Evolutionary conservation across 2,113 vertebrate species (phyloP).

Genomic region (Ptychochromis oligacanthus): DNA sequence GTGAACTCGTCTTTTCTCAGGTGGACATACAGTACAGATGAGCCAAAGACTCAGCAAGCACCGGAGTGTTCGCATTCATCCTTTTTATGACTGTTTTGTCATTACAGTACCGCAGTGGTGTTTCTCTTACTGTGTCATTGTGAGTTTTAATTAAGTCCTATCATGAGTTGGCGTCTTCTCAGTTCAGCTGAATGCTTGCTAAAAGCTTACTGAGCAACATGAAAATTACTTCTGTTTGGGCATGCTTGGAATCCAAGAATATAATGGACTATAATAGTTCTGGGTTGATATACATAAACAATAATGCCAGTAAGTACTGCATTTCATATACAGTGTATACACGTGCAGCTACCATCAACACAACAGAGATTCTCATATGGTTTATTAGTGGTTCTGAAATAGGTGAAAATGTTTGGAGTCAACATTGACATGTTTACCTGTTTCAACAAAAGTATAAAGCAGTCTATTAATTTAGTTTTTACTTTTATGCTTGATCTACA

Average conservation of each 20-base stretch:
- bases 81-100: background rate
- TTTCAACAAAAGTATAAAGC: background rate
- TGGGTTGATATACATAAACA: slow-evolving; percentile 46
- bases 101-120: background rate
- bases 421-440: background rate
- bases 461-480: background rate
- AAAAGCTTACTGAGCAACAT: slow-evolving; percentile 55
- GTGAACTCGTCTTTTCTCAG: slow-evolving; percentile 56
- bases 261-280: slow-evolving; percentile 84
- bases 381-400: background rate
- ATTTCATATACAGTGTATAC: background rate
- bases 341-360: background rate
- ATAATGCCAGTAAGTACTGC: background rate
- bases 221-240: slow-evolving; percentile 25
- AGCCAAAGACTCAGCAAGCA: background rate
- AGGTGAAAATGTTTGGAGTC: background rate
- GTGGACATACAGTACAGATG: background rate
- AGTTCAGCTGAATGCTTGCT: slow-evolving; percentile 49
- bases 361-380: background rate
- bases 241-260: slow-evolving; percentile 86
- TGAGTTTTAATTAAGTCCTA: background rate
- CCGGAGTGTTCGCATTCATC: background rate
- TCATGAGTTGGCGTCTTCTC: slow-evolving; percentile 2
- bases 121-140: background rate
- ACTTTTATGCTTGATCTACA: background rate